These are phyloP conservation scores for Ophion costatus DNA, from an alignment of 2,888 invertebrate genomes.

Conservation along the genomic window DNA sequence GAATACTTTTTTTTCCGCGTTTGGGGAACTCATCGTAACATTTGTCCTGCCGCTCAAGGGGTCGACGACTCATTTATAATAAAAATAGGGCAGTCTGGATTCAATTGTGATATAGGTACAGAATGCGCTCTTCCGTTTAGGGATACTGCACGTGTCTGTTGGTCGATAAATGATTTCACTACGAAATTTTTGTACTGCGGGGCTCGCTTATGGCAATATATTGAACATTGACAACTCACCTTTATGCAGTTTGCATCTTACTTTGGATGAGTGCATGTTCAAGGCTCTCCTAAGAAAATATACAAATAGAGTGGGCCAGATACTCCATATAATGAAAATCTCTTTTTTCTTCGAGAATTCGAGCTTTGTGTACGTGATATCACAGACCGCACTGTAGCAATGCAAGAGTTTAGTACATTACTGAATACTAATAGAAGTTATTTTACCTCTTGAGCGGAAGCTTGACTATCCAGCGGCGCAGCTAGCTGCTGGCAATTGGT, in stretches of 20 bases:
- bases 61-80: too few species aligned
- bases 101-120: too few species aligned
- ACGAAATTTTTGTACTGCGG: not conserved
- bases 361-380: not conserved
- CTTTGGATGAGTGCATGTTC: conserved; percentile 1
- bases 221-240: not conserved
- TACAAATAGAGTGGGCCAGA: not conserved
- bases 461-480: conserved; percentile 76
- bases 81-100: too few species aligned
- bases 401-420: not conserved
- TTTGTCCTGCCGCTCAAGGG: too few species aligned
- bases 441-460: conserved; percentile 78
- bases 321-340: not conserved
- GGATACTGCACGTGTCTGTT: too few species aligned
- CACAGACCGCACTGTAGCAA: not conserved
- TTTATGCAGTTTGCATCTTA: not conserved
- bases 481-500: conserved; percentile 74
- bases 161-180: not conserved
- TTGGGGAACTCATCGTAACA: too few species aligned
- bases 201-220: not conserved
- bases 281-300: not conserved
- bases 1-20: too few species aligned
- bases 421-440: not conserved
- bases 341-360: not conserved
- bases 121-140: too few species aligned